Conservation (phyloP, 2,113 vertebrate genomes). For the Limnothrissa miodon region DNA sequence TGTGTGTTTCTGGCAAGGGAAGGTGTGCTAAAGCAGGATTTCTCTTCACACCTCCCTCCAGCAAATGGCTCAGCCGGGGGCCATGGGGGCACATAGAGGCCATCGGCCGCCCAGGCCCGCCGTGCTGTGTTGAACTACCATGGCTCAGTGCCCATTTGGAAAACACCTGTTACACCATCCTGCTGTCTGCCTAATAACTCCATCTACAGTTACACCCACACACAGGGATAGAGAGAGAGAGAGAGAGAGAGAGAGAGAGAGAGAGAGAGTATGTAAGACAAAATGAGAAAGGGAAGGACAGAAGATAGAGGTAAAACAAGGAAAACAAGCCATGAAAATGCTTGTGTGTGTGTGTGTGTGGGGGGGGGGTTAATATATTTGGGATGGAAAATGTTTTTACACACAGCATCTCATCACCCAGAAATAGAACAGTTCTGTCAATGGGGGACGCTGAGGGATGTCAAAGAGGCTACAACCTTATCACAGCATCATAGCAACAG, state of each 20-base stretch:
- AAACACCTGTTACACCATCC: conserved; percentile 73
- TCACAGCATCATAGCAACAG: conserved; percentile 4
- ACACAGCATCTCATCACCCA: conserved; percentile 58
- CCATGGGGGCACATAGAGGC: conserved; percentile 50
- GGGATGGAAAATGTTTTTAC: conserved; percentile 56
- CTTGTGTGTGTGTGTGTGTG: background rate
- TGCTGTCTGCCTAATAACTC: conserved; percentile 69
- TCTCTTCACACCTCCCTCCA: conserved; percentile 62
- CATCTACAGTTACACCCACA: conserved; percentile 64
- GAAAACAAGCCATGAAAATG: conserved; percentile 16
- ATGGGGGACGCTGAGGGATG: conserved; percentile 29
- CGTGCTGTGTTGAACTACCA: conserved; percentile 36
- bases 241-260: conserved; percentile 30
- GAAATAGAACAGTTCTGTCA: conserved; percentile 59
- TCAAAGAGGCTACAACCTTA: conserved; percentile 46
- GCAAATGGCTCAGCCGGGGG: conserved; percentile 64
- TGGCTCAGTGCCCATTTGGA: conserved; percentile 68
- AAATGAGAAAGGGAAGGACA: background rate
- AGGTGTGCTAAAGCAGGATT: conserved; percentile 61
- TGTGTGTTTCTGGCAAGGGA: conserved; percentile 62
- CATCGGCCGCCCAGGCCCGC: conserved; percentile 38
- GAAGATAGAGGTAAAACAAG: background rate
- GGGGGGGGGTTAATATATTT: background rate
- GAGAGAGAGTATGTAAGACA: background rate
- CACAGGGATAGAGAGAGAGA: background rate